These are phyloP conservation scores for Mus pahari DNA, from an alignment of 2,113 vertebrate genomes.

Conservation along the genomic window DNA sequence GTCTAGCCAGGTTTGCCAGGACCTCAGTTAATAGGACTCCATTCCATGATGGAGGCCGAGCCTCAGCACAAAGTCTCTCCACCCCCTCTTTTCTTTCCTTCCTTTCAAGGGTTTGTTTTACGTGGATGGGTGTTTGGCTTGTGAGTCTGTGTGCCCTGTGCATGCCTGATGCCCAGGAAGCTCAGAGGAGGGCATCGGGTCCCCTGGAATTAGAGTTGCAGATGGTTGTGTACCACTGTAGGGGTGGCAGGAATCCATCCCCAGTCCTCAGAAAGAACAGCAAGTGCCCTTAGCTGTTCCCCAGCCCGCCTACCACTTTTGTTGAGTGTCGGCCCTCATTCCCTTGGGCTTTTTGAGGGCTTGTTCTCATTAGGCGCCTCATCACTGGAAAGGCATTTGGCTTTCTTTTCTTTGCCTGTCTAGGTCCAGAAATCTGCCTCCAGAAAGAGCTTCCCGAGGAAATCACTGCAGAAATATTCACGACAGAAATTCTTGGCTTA, in stretches of 20 bases:
- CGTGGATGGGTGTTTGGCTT: neutral
- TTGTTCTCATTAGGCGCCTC: neutral
- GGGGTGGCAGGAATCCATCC: neutral
- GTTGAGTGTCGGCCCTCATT: neutral
- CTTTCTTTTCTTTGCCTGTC: conserved; percentile 72
- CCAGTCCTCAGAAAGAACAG: neutral
- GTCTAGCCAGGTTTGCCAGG: neutral
- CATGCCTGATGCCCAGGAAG: neutral
- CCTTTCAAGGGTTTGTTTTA: neutral
- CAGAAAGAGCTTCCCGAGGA: conserved; percentile 90
- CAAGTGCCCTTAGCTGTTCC: neutral
- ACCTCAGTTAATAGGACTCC: neutral
- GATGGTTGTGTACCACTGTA: too few species aligned
- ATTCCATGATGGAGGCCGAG: neutral
- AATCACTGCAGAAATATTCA: conserved; percentile 91
- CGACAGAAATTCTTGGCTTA: conserved; percentile 90
- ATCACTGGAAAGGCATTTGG: neutral
- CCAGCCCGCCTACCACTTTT: neutral
- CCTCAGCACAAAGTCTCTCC: neutral
- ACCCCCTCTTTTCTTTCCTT: neutral
- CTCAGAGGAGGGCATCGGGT: too few species aligned
- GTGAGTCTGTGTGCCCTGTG: neutral
- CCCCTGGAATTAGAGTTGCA: neutral
- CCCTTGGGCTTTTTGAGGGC: conserved; percentile 37
- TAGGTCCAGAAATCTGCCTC: conserved; percentile 84